Base-by-base conservation (phyloP, 1,140 invertebrate genomes). In the Meloidogyne chitwoodi region DNA sequence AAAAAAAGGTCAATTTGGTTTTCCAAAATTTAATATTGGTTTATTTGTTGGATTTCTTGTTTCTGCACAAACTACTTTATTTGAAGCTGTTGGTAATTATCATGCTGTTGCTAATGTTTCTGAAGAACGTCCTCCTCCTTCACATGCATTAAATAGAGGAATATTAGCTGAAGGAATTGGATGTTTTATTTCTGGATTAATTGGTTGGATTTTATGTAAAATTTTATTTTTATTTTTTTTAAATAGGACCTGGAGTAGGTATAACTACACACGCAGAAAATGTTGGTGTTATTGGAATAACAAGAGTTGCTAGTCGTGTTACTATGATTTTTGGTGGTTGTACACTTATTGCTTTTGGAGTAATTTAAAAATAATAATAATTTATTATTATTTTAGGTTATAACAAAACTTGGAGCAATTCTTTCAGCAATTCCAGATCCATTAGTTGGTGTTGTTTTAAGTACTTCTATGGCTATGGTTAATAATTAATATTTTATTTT, bases 61-160 rank as follows among this genome's bases (percentile, higher is more conserved):
- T 11, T 87, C 88, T 19, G 87, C 87, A 10, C 71, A 88, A 19
- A 81, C 87, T 2, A 88, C 88, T 0, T 79, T 89, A 8, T 81
- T 89, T 62, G 88, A 89, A 79, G 88, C 88, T 14, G 84, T 89
- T 11, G 88, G 88, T 1, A 88, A 89, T 79, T 89, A 89, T 76
- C 88, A 88, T 72, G 88, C 88, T 8, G 82, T 87, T 16, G 87
- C 88, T 0, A 77, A 85, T 65, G 81, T 88, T 12, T 87, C 85
- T 56, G 76, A 83, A 26, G 84, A 87, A 34, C 79, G 83, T 12
- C 77, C 81, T 12, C 88, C 88, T 1, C 88, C 88, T 5, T 77
- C 80, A n/a, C 88, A 88, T 78, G 88, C 88, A 12, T 83, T 89
- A 24, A 89, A 88, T 79, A 70, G 84, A 41, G 84, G 84, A 67